phyloP scores from a whole-genome alignment of 2,888 invertebrate species.

The Drosophila subsilvestris region DNA sequence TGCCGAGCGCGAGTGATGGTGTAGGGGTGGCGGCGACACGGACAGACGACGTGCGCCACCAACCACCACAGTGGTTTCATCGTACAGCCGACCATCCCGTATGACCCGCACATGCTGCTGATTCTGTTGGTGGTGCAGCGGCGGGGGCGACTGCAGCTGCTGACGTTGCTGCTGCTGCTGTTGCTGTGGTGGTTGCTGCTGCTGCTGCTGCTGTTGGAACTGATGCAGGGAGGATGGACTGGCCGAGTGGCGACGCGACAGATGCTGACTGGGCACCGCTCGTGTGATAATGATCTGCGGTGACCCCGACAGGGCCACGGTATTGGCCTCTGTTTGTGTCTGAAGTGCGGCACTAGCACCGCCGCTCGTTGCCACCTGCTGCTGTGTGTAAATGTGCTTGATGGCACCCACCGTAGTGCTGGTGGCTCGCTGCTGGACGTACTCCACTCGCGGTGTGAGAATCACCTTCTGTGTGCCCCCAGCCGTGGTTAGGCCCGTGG shows the following conservation, averaged over 20 bases:
- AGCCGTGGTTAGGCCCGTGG: constrained; percentile 69
- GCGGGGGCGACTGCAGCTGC: constrained; percentile 56
- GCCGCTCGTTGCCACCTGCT: constrained; percentile 14
- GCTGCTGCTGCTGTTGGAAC: constrained; percentile 43
- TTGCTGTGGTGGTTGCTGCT: constrained; percentile 29
- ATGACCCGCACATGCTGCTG: constrained; percentile 83
- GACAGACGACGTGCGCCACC: constrained; percentile 63
- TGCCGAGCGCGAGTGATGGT: constrained; percentile 78
- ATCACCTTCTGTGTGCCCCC: constrained; percentile 82
- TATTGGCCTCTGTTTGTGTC: constrained; percentile 23
- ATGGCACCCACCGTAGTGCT: constrained; percentile 38
- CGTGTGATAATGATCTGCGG: constrained; percentile 83
- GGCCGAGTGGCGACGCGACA: constrained; percentile 77
- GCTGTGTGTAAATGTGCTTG: constrained; percentile 66
- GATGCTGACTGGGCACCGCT: constrained; percentile 60
- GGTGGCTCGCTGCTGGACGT: constrained; percentile 69
- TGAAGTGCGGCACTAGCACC: not conserved
- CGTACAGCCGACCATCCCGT: constrained; percentile 83
- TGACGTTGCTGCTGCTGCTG: constrained; percentile 31
- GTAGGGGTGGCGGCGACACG: constrained; percentile 78
- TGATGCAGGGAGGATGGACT: constrained; percentile 74
- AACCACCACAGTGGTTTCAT: constrained; percentile 68
- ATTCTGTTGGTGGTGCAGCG: constrained; percentile 53
- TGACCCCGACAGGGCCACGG: constrained; percentile 39
- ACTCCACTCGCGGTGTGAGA: constrained; percentile 82